phyloP scores from a whole-genome alignment of 2,888 invertebrate genomes.

The Dysmachus trigonus region DNA sequence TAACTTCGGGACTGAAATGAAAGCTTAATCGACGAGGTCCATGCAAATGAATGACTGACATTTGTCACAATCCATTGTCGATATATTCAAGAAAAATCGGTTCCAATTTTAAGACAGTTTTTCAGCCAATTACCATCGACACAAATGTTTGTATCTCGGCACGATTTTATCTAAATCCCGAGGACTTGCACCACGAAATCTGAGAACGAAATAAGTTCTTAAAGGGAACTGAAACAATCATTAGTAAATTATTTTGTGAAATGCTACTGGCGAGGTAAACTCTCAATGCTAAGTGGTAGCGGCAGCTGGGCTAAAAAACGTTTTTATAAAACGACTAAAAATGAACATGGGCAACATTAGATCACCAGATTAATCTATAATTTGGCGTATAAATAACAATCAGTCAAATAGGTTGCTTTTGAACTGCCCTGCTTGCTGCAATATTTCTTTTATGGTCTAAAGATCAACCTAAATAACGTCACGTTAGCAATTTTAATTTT shows the following conservation, averaged over 20 bases:
- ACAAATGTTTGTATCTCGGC: not conserved
- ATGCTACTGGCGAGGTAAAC: not conserved
- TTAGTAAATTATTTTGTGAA: not conserved
- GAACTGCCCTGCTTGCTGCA: not conserved
- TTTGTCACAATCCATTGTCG: conserved; percentile 2
- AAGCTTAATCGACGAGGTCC: not conserved
- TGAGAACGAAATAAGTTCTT: not conserved
- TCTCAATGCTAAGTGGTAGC: not conserved
- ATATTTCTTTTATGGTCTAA: not conserved
- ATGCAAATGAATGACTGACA: not conserved
- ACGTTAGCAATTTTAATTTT: conserved; percentile 8
- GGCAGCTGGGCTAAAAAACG: not conserved
- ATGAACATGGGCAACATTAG: not conserved
- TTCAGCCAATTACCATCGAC: not conserved
- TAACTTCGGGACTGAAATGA: not conserved
- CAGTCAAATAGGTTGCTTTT: conserved; percentile 10
- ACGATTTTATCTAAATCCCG: not conserved
- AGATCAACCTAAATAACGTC: conserved; percentile 28
- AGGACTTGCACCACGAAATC: not conserved
- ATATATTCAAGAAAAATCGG: not conserved
- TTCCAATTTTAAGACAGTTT: not conserved
- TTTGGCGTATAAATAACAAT: conserved; percentile 27
- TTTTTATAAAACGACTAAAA: not conserved
- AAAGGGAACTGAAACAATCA: not conserved
- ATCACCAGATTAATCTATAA: conserved; percentile 19